Conservation (phyloP, 2,888 invertebrate species). For the Aproaerema taeniolella region DNA sequence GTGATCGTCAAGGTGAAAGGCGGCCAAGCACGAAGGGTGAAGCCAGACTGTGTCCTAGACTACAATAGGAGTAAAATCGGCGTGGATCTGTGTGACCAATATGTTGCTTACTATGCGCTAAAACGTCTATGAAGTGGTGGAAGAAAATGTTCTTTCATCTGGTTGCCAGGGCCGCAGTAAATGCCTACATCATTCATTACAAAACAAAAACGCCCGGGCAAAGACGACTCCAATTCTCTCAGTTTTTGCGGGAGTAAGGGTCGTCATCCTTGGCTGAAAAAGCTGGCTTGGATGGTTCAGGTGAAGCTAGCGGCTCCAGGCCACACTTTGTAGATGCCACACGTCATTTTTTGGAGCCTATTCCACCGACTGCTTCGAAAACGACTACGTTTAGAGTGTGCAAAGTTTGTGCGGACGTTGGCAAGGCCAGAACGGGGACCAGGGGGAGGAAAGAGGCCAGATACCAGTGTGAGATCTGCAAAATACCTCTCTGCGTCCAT, state of each 20-base stretch:
- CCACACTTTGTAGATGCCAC: not conserved
- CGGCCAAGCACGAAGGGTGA: slow-evolving; percentile 4
- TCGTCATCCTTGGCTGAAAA: slow-evolving; percentile 1
- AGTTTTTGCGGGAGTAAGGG: not conserved
- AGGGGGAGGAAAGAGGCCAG: too few species aligned
- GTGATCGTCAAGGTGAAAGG: slow-evolving; percentile 10
- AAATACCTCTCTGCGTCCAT: too few species aligned
- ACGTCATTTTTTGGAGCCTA: slow-evolving; percentile 11
- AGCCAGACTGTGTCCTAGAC: slow-evolving; percentile 13
- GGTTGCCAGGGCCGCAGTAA: slow-evolving; percentile 11
- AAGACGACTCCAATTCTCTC: not conserved
- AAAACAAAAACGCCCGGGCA: slow-evolving; percentile 5
- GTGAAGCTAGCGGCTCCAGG: not conserved
- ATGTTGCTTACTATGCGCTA: slow-evolving; percentile 9
- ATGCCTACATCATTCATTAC: slow-evolving; percentile 12
- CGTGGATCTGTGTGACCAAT: slow-evolving; percentile 14
- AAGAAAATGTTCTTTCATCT: slow-evolving; percentile 20
- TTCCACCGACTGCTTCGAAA: slow-evolving; percentile 16
- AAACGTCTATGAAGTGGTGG: slow-evolving; percentile 18
- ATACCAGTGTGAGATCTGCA: too few species aligned
- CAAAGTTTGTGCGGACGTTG: slow-evolving; percentile 14
- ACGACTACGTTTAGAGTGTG: slow-evolving; percentile 13
- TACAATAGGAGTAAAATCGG: slow-evolving; percentile 12
- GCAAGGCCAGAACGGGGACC: too few species aligned
- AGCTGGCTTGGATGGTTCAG: not conserved